Percentiles rank a stretch among this genome's conserved stretches.
Conservation (phyloP, 2,797 vertebrate species). For the Syncerus caffer region DNA sequence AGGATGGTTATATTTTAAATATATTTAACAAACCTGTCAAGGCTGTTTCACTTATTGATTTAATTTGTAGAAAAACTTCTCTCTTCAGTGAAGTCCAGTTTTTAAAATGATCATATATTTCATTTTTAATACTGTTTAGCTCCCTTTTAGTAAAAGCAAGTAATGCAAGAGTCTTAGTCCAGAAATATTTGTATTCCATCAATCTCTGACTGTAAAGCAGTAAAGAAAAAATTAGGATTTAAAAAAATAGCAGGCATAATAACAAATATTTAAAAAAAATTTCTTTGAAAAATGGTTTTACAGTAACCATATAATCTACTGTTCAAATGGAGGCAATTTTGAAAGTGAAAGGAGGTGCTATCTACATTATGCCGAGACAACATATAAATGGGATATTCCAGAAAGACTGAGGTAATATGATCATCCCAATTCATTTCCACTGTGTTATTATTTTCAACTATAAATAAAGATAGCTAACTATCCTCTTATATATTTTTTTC, state of each 20-base stretch:
- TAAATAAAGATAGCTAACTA: background rate
- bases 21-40: slow-evolving; percentile 79
- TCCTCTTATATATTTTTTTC: background rate
- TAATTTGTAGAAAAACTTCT: slow-evolving; percentile 80
- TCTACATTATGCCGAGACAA: background rate
- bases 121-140: slow-evolving; percentile 82
- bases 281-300: slow-evolving; percentile 28
- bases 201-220: slow-evolving; percentile 81
- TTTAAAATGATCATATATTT: slow-evolving; percentile 81
- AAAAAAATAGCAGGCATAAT: background rate
- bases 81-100: slow-evolving; percentile 83
- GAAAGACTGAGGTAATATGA: background rate
- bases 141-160: slow-evolving; percentile 82
- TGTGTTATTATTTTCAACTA: background rate
- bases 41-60: slow-evolving; percentile 76
- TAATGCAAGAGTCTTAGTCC: slow-evolving; percentile 80
- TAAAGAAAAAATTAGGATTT: slow-evolving; percentile 40
- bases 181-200: slow-evolving; percentile 78
- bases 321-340: background rate
- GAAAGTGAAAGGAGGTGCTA: background rate
- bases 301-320: background rate
- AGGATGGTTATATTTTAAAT: background rate
- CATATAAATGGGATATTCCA: background rate
- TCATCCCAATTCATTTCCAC: background rate
- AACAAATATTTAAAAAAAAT: background rate